Evolutionary conservation across 2,888 invertebrate species (phyloP), one percentile per base, ranked within the genome.

Genomic region (Heliconius ismenius): DNA sequence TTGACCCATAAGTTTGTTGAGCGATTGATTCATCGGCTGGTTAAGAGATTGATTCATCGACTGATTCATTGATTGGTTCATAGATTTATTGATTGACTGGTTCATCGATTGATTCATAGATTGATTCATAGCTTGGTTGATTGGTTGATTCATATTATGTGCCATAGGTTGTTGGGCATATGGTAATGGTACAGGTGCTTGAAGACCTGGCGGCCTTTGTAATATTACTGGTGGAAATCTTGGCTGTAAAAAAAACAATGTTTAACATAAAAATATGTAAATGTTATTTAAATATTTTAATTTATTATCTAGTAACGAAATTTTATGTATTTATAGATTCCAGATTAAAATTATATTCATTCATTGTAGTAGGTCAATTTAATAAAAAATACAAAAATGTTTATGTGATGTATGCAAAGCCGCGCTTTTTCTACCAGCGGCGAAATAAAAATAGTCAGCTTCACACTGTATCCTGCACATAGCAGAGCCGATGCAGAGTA

Each of bases 201-300:
- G 92, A 0, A 94, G 83, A 0, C 93, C 93, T 0, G 92, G 93
- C 0, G 93, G 93, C 76, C 93, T 85, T 84, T 94, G 94, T 0
- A 94, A 85, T 60, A 94, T 93, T 2, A 94, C 91, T 1, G 91
- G 89, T 39, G 92, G 93, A 85, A 90, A 94, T 83, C 94, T 87
- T 67, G 92, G 93, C 94, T 94, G 87, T 2, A 85, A 87, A n/a
- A 58, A n/a, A 21, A 49, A 58, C 39, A n/a, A 58, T n/a, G n/a
- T n/a, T 58, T n/a, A 10, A 49, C 18, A 49, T 49, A 49, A 49
- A 10, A 10, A 58, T n/a, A n/a, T 58, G 54, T 54, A 9, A 54
- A 21, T 54, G 21, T 54, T 54, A 54, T 54, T 21, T n/a, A 18
- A 18, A 49, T 49, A 49, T 43, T 49, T 49, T 18, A 49, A 49